A percentile compares a stretch with the other conserved stretches of the same genome.
Conservation (phyloP, 2,797 vertebrate genomes). For the Catharus ustulatus region DNA sequence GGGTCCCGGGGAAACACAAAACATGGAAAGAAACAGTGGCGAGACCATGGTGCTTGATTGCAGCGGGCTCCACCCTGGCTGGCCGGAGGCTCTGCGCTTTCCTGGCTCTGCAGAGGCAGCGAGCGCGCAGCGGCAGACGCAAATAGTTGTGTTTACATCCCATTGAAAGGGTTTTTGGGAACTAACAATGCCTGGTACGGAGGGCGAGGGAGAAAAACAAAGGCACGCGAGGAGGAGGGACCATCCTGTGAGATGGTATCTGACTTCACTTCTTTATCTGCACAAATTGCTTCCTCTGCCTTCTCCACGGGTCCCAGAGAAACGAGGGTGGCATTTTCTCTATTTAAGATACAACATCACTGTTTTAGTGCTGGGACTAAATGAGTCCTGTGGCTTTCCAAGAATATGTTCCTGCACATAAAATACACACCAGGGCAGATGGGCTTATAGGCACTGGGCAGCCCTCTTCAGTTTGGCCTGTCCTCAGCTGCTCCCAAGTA, state of each 20-base stretch:
- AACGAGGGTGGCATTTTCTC: background rate
- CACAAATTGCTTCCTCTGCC: constrained; percentile 36
- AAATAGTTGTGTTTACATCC: constrained; percentile 52
- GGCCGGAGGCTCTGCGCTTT: background rate
- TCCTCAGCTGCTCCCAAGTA: background rate
- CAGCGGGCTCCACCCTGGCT: constrained; percentile 41
- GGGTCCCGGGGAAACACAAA: constrained; percentile 53
- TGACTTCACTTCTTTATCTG: constrained; percentile 1
- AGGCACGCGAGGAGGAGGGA: constrained; percentile 46
- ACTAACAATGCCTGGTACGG: constrained; percentile 9
- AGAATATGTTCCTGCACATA: background rate
- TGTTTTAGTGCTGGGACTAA: background rate
- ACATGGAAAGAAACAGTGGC: constrained; percentile 41
- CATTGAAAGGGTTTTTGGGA: constrained; percentile 47
- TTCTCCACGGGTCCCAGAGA: background rate
- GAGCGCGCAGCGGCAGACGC: background rate
- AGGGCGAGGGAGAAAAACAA: constrained; percentile 42
- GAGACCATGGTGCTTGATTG: constrained; percentile 35
- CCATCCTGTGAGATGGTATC: constrained; percentile 56
- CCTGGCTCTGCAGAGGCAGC: constrained; percentile 23
- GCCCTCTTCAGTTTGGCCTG: background rate
- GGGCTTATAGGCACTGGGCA: background rate
- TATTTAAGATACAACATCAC: fast-evolving
- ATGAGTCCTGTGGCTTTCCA: background rate
- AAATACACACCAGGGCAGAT: background rate